Percentiles rank a stretch among this genome's conserved stretches.
These are phyloP conservation scores for Hartigia nigra DNA, from an alignment of 2,888 invertebrate genomes.

Conservation along the genomic window DNA sequence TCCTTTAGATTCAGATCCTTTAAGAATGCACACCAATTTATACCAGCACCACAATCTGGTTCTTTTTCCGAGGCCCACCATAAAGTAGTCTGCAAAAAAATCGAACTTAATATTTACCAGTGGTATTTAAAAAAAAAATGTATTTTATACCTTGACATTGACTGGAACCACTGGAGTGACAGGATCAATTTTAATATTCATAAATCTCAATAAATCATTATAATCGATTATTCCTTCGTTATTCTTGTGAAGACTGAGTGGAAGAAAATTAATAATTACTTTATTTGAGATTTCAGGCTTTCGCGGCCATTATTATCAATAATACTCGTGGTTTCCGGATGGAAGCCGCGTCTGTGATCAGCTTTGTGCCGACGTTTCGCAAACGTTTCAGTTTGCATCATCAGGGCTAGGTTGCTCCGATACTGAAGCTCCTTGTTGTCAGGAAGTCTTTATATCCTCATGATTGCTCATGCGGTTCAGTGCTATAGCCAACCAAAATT, in stretches of 20 bases:
- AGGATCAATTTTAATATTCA: constrained; percentile 75
- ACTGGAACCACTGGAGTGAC: constrained; percentile 67
- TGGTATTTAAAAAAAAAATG: neutral
- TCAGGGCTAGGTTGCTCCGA: too few relatives aligned
- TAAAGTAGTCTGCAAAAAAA: constrained; percentile 61
- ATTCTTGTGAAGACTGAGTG: constrained; percentile 72
- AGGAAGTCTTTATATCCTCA: too few relatives aligned
- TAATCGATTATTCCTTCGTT: constrained; percentile 75
- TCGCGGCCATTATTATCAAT: too few relatives aligned
- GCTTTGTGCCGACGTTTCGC: too few relatives aligned
- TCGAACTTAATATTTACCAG: constrained; percentile 4
- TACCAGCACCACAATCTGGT: constrained; percentile 62
- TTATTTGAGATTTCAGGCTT: too few relatives aligned
- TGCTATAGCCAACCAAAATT: too few relatives aligned
- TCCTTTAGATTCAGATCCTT: constrained; percentile 66
- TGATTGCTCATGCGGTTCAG: too few relatives aligned
- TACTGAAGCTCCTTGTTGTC: too few relatives aligned
- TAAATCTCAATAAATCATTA: constrained; percentile 76
- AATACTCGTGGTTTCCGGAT: too few relatives aligned
- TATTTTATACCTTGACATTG: constrained; percentile 66
- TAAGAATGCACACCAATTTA: constrained; percentile 68
- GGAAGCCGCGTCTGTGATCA: too few relatives aligned
- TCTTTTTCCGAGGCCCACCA: constrained; percentile 67
- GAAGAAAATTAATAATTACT: neutral
- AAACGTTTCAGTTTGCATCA: too few relatives aligned